Evolutionary conservation across 92 coral and sea anemone genomes (phyloP).

Genomic region (Galaxea fascicularis): DNA sequence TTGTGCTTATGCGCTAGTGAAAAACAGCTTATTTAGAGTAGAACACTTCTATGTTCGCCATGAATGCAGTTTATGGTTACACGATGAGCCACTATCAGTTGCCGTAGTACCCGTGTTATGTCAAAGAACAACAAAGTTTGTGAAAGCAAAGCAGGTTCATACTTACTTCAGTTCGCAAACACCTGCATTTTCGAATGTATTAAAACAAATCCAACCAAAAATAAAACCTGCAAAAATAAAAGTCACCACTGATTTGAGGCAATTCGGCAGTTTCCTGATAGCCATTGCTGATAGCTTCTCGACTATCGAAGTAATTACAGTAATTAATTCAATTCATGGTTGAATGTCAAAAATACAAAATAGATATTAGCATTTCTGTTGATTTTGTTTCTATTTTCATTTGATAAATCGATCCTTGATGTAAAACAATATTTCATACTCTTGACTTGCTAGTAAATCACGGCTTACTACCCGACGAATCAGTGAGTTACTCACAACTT

Average conservation of each 20-base stretch:
- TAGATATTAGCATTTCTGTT: not conserved
- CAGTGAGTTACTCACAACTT: no score
- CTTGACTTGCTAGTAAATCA: no score
- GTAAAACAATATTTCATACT: no score
- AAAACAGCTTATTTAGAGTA: no score
- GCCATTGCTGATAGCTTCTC: not conserved
- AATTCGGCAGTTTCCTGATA: not conserved
- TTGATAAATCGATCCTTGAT: no score
- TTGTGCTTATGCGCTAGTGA: no score
- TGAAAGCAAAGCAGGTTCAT: not conserved
- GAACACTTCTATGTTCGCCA: no score
- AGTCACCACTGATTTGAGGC: not conserved
- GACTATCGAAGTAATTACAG: not conserved
- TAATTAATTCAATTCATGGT: not conserved
- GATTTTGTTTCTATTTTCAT: not conserved
- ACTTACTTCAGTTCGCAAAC: slow-evolving; percentile 6
- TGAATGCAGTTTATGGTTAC: no score
- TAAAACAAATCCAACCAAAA: slow-evolving; percentile 5
- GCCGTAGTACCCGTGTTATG: not conserved
- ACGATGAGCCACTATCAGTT: no score
- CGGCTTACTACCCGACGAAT: no score
- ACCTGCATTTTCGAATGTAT: not conserved
- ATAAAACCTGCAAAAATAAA: not conserved
- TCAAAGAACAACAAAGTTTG: no score
- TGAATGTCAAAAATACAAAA: not conserved